phyloP scores from a whole-genome alignment of 1,140 invertebrate genomes.

The Heliconius eleuchia region DNA sequence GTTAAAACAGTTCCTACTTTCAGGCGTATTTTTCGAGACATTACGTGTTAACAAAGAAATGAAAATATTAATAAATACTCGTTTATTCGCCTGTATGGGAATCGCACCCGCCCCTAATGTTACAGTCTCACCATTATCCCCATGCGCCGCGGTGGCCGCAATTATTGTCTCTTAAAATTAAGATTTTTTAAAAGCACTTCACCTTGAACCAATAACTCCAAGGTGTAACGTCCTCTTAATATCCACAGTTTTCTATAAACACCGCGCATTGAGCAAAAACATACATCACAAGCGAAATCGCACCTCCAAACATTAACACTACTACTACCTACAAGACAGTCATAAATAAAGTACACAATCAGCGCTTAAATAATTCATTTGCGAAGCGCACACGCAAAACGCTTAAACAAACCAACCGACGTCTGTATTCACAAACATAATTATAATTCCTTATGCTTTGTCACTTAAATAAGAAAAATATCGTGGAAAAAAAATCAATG shows the following conservation, averaged over 20 bases:
- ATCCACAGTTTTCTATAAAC: not conserved
- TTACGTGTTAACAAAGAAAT: too few relatives aligned
- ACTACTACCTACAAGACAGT: slow-evolving; percentile 47
- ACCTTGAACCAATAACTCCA: not conserved
- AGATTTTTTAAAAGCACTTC: not conserved
- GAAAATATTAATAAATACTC: too few relatives aligned
- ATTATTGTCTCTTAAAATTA: too few relatives aligned
- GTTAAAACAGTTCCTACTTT: too few relatives aligned
- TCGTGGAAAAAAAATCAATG: slow-evolving; percentile 55
- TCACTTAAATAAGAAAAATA: slow-evolving; percentile 71
- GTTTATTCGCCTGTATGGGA: too few relatives aligned
- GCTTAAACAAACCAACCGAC: slow-evolving; percentile 58
- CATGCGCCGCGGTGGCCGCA: too few relatives aligned
- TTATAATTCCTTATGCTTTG: slow-evolving; percentile 63
- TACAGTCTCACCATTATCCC: too few relatives aligned
- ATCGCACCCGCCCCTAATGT: too few relatives aligned
- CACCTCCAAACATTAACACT: slow-evolving; percentile 35
- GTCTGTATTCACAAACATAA: slow-evolving; percentile 65
- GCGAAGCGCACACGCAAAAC: slow-evolving; percentile 58
- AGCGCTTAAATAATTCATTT: slow-evolving; percentile 71
- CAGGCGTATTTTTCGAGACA: too few relatives aligned
- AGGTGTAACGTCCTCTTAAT: not conserved
- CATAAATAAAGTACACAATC: slow-evolving; percentile 57
- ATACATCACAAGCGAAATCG: slow-evolving; percentile 16
- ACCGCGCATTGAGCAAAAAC: not conserved